Conservation (phyloP, 2,797 vertebrate genomes). For the Hoplostethus mediterraneus region DNA sequence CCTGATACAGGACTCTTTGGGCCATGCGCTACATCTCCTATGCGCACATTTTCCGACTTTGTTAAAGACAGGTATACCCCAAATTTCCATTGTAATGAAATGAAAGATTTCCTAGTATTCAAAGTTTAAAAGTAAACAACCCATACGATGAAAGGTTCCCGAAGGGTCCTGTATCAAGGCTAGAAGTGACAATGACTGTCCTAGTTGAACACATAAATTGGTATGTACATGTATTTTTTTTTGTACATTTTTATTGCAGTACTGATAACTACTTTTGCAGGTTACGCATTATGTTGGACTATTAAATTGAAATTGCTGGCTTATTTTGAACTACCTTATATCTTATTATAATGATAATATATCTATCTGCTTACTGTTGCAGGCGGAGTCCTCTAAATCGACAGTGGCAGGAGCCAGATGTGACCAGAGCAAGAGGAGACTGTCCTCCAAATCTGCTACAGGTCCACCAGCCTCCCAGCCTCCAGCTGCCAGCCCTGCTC, state of each 20-base stretch:
- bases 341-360: not conserved
- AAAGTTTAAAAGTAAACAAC: too few species aligned
- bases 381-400: constrained; percentile 64
- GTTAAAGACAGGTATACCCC: too few species aligned
- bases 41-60: too few species aligned
- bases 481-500: constrained; percentile 56
- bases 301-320: too few species aligned
- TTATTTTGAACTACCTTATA: not conserved
- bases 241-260: not conserved
- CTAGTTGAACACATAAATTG: not conserved
- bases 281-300: too few species aligned
- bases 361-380: not conserved
- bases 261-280: not conserved
- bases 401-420: constrained; percentile 24
- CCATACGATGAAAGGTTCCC: too few species aligned
- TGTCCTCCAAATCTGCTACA: constrained; percentile 23
- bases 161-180: too few species aligned
- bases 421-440: constrained; percentile 60
- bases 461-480: constrained; percentile 39
- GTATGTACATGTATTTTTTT: too few species aligned
- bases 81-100: too few species aligned
- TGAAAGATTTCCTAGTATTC: too few species aligned
- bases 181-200: not conserved
- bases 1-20: too few species aligned
- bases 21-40: too few species aligned